Percentiles rank a stretch among this genome's conserved stretches.
Conservation (phyloP, 2,113 vertebrate genomes). For the Passer montanus region DNA sequence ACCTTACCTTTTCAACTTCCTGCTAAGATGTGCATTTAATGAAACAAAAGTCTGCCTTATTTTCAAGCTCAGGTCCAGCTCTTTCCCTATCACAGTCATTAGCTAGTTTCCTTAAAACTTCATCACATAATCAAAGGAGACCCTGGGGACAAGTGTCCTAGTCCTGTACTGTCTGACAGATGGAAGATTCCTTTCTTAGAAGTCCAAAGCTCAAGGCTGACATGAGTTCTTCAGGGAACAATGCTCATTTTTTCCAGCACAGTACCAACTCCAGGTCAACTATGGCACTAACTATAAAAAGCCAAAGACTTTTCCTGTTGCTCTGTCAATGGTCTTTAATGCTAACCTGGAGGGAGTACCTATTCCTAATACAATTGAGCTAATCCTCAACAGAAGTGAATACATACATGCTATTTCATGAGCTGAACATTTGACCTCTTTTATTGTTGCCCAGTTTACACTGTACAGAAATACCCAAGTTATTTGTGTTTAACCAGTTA, state of each 20-base stretch:
- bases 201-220: conserved; percentile 47
- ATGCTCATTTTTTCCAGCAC: conserved; percentile 25
- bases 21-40: conserved; percentile 26
- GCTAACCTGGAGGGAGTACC: conserved; percentile 21
- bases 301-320: conserved; percentile 45
- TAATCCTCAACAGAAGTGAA: background rate
- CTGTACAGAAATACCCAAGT: conserved; percentile 63
- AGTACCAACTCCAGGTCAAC: conserved; percentile 24
- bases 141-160: conserved; percentile 32
- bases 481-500: conserved; percentile 59
- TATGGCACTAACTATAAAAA: conserved; percentile 38
- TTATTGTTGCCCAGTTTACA: conserved; percentile 24
- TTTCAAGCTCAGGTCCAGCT: conserved; percentile 9
- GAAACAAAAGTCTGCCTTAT: conserved; percentile 47
- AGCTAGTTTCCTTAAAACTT: conserved; percentile 56
- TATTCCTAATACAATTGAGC: background rate
- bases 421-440: conserved; percentile 71
- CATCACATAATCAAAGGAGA: conserved; percentile 41
- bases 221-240: conserved; percentile 36
- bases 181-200: conserved; percentile 32
- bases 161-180: background rate
- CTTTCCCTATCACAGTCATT: background rate
- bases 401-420: background rate
- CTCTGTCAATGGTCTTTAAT: conserved; percentile 37
- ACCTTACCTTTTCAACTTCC: conserved; percentile 65